Base-by-base conservation (phyloP, 2,888 invertebrate species). In the Alloscopus bannaensis region DNA sequence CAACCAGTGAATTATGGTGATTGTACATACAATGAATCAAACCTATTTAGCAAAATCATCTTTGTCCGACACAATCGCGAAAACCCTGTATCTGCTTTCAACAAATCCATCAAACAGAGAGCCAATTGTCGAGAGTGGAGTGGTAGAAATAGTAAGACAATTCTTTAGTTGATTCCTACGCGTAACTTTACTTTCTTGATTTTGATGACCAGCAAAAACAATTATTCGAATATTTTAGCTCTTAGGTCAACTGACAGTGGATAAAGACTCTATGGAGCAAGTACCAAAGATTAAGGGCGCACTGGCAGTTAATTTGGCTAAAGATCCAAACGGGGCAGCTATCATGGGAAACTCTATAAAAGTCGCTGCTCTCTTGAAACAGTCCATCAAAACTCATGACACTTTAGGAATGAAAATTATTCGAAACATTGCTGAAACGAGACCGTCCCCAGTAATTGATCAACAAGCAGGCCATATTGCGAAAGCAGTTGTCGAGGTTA, bases 391-490 rank as follows among this genome's bases (percentile, higher is more conserved):
- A 26, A 64, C 45, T 18, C 73, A 80, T 18, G 82, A 82, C 42
- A 45, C 57, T 22, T 20, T 82, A 6, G 80, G 68, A 50, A 83
- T 83, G 83, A 83, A 83, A 64, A 71, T 80, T 4, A 31, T 81
- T 20, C 24, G 83, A 55, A 81, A 81, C 57, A 47, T 80, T 11
- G 80, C 68, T 0, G 80, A 78, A 47, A 69, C 59, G 0, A 45
- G 59, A 6, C n/a, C 55, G 3, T 80, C 70, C 2, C 50, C 64
- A 3, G 47, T 80, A 22, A 52, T 83, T n/a, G 69, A 80, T 28
- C 80, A 82, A 24, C 50, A 57, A 28, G 78, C 73, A 2, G 81
- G 80, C 8, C 81, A 81, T 24, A 80, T 83, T 59, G 78, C 80
- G 0, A 60, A 64, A 55, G 73, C 83, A 1, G 42, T 81, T 22